These are phyloP conservation scores for Amphipoea oculea DNA, from an alignment of 2,888 invertebrate genomes.

Conservation along the genomic window DNA sequence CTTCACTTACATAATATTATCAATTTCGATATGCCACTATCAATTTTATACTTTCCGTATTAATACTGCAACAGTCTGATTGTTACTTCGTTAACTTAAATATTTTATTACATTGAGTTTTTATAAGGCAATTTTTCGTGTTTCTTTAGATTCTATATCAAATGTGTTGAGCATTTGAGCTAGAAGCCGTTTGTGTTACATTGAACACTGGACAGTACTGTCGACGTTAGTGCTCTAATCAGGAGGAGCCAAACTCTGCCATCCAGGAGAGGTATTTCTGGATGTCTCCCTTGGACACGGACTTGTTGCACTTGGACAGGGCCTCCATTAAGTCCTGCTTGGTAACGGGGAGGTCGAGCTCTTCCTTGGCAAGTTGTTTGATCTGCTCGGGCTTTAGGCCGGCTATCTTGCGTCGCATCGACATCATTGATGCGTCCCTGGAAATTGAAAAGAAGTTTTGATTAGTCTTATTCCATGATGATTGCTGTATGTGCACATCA, in stretches of 20 bases:
- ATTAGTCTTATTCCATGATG: not conserved
- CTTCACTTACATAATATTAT: conserved; percentile 66
- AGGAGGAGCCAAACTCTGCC: conserved; percentile 98
- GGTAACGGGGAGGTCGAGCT: conserved; percentile 98
- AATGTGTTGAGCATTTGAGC: conserved; percentile 55
- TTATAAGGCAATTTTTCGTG: conserved; percentile 79
- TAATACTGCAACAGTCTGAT: conserved; percentile 87
- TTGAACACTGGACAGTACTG: conserved; percentile 42
- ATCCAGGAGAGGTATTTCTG: conserved; percentile 99
- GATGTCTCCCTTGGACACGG: conserved; percentile 98
- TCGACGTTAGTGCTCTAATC: conserved; percentile 85
- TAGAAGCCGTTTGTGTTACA: conserved; percentile 44
- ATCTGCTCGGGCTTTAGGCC: conserved; percentile 98
- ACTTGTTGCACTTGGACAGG: conserved; percentile 98
- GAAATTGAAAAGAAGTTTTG: conserved; percentile 46
- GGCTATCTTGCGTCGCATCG: conserved; percentile 98
- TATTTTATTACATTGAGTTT: conserved; percentile 71
- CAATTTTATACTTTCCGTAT: conserved; percentile 76
- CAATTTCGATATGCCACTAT: conserved; percentile 81
- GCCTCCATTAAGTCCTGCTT: conserved; percentile 98
- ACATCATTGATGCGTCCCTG: conserved; percentile 99
- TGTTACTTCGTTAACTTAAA: conserved; percentile 70
- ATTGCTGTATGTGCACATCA: not conserved
- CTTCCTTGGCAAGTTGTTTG: conserved; percentile 97
- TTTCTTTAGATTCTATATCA: conserved; percentile 64